Conservation (phyloP, 1,140 invertebrate genomes). For the Heliothis virescens region DNA sequence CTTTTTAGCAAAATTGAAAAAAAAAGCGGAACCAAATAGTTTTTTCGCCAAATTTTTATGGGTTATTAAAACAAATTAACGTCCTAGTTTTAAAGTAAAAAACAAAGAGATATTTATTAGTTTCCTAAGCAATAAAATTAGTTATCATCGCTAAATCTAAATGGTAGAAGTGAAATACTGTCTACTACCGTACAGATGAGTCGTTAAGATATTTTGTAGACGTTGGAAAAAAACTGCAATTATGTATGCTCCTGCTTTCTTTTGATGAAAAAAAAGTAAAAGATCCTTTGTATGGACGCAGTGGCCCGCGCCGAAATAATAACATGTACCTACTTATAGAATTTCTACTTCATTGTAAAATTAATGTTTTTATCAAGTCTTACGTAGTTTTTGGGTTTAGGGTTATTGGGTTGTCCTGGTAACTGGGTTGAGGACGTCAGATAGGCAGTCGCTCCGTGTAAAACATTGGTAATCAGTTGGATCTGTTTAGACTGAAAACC, state of each 20-base stretch:
- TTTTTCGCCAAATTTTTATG: conserved; percentile 72
- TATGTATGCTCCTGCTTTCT: neutral
- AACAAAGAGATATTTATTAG: conserved; percentile 73
- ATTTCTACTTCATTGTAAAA: too few relatives aligned
- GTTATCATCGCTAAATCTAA: conserved; percentile 71
- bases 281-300: too few relatives aligned
- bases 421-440: too few relatives aligned
- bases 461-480: too few relatives aligned
- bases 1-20: conserved; percentile 65
- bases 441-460: too few relatives aligned
- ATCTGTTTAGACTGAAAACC: too few relatives aligned
- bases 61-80: conserved; percentile 80
- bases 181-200: conserved; percentile 61
- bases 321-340: too few relatives aligned
- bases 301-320: too few relatives aligned
- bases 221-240: conserved; percentile 9
- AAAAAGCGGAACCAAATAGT: conserved; percentile 66
- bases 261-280: neutral
- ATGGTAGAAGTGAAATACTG: conserved; percentile 61
- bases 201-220: conserved; percentile 64
- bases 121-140: conserved; percentile 77
- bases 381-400: too few relatives aligned
- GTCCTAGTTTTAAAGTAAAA: conserved; percentile 62
- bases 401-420: too few relatives aligned
- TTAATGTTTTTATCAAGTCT: too few relatives aligned